phyloP scores from a whole-genome alignment of 2,797 vertebrate genomes.

The Pantherophis alleghaniensis region DNA sequence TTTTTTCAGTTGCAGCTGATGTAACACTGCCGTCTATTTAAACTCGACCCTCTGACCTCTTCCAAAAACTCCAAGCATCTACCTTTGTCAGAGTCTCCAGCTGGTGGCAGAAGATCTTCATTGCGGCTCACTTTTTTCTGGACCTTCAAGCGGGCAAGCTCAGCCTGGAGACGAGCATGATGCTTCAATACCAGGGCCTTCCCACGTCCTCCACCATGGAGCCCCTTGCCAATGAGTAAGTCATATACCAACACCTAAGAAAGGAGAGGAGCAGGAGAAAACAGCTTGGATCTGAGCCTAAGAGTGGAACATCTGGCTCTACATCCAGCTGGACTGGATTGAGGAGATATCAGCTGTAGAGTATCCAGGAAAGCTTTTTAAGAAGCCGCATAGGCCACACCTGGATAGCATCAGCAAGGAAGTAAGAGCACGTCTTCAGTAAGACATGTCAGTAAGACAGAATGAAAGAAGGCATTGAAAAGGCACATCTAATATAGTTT shows the following conservation, averaged over 20 bases:
- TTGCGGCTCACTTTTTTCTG: constrained; percentile 83
- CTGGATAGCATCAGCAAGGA: neutral
- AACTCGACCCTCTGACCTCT: neutral
- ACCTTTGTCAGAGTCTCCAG: neutral
- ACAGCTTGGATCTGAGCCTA: neutral
- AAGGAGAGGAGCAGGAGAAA: fast-evolving
- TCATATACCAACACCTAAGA: constrained; percentile 88
- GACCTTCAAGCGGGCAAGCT: constrained; percentile 89
- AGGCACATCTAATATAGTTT: neutral
- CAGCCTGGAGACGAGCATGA: constrained; percentile 81
- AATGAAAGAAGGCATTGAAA: neutral
- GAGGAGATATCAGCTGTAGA: neutral
- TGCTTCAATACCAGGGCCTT: constrained; percentile 82
- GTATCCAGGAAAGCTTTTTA: neutral
- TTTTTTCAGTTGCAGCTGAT: neutral
- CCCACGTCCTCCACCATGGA: constrained; percentile 88
- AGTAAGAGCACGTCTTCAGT: neutral
- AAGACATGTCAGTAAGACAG: neutral
- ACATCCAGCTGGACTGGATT: neutral
- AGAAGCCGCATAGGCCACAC: neutral
- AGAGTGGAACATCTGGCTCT: neutral
- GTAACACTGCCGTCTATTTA: neutral
- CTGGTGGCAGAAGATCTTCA: constrained; percentile 79
- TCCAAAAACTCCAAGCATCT: neutral
- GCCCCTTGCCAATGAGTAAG: constrained; percentile 86